Evolutionary conservation across 2,888 invertebrate genomes (phyloP).

Genomic region (Harpagoxenus sublaevis): DNA sequence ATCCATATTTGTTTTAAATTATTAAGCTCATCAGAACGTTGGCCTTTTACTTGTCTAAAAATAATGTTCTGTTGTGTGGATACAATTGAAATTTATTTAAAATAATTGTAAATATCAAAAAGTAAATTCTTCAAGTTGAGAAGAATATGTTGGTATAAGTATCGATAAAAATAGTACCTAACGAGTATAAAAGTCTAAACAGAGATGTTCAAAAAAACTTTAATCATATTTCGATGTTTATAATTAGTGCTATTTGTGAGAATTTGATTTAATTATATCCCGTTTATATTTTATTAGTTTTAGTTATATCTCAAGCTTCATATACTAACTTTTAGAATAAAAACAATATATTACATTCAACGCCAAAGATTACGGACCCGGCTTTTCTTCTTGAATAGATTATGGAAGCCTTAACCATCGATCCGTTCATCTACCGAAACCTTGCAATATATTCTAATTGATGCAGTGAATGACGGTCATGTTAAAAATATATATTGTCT

Average conservation of each 20-base stretch:
- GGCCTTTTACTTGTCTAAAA: background rate
- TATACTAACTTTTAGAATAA: constrained; percentile 26
- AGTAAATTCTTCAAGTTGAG: background rate
- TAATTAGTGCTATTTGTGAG: background rate
- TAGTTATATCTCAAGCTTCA: too few species aligned
- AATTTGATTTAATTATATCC: constrained; percentile 11
- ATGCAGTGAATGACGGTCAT: constrained; percentile 65
- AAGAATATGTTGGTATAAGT: background rate
- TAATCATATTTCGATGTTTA: background rate
- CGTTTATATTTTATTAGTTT: background rate
- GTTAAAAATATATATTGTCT: constrained; percentile 44
- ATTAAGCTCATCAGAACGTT: background rate
- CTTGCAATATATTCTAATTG: constrained; percentile 79
- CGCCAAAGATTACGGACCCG: constrained; percentile 73
- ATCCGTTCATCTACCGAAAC: constrained; percentile 79
- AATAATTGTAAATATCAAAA: background rate
- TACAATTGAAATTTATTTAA: background rate
- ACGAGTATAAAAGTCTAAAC: background rate
- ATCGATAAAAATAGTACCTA: background rate
- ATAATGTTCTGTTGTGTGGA: background rate
- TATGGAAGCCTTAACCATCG: constrained; percentile 81
- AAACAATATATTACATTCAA: constrained; percentile 62
- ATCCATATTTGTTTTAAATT: background rate
- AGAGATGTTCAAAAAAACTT: background rate
- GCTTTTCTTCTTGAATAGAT: constrained; percentile 79